Evolutionary conservation across 2,113 vertebrate genomes (phyloP), one percentile per base, ranked within the genome.

Genomic region (Laterallus jamaicensis): DNA sequence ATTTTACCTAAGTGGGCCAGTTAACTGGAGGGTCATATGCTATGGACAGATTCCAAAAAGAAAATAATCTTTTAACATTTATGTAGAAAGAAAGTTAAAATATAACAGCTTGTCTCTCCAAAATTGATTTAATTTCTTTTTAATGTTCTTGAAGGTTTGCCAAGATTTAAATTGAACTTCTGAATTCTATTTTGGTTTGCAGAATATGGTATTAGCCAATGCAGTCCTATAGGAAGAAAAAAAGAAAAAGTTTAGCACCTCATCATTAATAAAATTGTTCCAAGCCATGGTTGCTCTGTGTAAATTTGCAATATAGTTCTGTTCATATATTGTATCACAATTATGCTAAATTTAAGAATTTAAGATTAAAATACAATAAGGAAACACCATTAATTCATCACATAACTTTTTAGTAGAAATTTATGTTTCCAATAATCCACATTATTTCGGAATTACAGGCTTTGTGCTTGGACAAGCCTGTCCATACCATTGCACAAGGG

Each of bases 121-220:
- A 95, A 97, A 93, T 40, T 21, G 82, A 96, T 93, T 92, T 94
- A 92, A 96, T 97, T 97, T 93, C 49, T 93, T 91, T 97, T 96
- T 95, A 97, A 96, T 95, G 87, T 79, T 67, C 70, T 86, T 96
- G 96, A 92, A 96, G 68, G 10, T 3, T 94, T 96, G 82, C 93
- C 97, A 97, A 89, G 63, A 49, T 97, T 97, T 97, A 97, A 97
- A 97, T 78, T 88, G 86, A 93, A 95, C 44, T 96, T 88, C 74
- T 89, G 63, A 94, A 93, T 97, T 94, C 6, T 3, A 92, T 95
- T 95, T 88, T 76, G 31, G 55, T 92, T 86, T 90, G 64, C 94
- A 92, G 47, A 88, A 78, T 79, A 95, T 89, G 50, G 63, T 91
- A 91, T 90, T 95, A 94, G 35, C 50, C 44, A 70, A 81, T 14